A percentile compares a stretch with the other conserved stretches of the same genome.
Evolutionary conservation across 1,140 invertebrate species (phyloP).

Genomic region (Ridgeia piscesae): DNA sequence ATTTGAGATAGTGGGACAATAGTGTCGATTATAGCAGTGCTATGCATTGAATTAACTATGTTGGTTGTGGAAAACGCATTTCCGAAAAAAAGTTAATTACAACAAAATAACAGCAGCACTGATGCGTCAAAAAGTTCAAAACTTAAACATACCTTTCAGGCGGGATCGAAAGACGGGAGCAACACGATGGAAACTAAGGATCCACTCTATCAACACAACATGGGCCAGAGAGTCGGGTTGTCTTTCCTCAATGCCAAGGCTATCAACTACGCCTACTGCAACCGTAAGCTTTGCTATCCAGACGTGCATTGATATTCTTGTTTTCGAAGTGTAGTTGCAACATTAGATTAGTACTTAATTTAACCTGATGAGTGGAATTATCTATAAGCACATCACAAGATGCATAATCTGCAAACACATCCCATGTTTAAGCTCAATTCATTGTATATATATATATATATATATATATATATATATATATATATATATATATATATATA

Average conservation of each 20-base stretch:
- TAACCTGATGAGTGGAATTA: background rate
- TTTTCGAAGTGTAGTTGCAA: background rate
- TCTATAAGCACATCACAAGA: background rate
- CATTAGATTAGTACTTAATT: background rate
- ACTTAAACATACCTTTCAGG: background rate
- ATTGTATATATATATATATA: background rate
- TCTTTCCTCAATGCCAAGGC: conserved; percentile 52
- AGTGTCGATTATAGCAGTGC: too few species aligned
- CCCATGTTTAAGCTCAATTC: background rate
- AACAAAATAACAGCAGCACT: too few species aligned
- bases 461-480: too few species aligned
- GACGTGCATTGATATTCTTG: too few species aligned
- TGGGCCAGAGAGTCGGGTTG: conserved; percentile 46
- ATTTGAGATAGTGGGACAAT: too few species aligned
- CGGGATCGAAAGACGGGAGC: background rate
- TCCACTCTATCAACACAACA: conserved; percentile 36
- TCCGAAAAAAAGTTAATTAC: too few species aligned
- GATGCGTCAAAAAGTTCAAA: too few species aligned
- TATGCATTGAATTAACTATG: too few species aligned
- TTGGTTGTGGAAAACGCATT: too few species aligned
- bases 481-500: too few species aligned
- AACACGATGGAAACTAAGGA: conserved; percentile 41
- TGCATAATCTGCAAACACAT: background rate
- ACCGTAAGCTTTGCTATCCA: conserved; percentile 32
- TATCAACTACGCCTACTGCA: conserved; percentile 51